Evolutionary conservation across 2,888 invertebrate genomes (phyloP).

Genomic region (Macropis europaea): DNA sequence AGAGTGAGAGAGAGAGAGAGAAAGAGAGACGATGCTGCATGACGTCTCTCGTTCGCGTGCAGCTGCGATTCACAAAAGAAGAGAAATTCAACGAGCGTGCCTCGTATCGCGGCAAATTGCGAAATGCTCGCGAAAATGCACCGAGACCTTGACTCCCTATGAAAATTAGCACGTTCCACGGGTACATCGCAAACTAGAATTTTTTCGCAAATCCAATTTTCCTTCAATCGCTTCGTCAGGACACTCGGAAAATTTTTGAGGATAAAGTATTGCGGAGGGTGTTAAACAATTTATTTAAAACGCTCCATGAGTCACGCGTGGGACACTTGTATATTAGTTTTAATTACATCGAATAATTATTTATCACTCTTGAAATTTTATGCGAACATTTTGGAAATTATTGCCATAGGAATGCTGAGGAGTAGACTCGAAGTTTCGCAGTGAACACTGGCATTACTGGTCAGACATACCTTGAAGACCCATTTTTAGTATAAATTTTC

Average conservation of each 20-base stretch:
- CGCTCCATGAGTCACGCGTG: no score
- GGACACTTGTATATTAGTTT: no score
- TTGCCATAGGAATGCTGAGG: no score
- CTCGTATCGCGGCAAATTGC: slow-evolving; percentile 18
- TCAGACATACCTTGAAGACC: no score
- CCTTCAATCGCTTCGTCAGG: not conserved
- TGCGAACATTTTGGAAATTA: no score
- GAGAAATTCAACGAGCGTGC: slow-evolving; percentile 6
- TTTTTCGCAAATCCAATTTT: not conserved
- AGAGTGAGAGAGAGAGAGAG: slow-evolving; percentile 4
- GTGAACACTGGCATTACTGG: no score
- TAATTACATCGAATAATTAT: no score
- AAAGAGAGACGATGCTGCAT: slow-evolving; percentile 4
- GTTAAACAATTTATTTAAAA: no score
- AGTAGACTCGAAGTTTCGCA: no score
- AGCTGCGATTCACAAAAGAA: slow-evolving; percentile 16
- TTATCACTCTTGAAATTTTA: no score
- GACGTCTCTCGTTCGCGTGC: slow-evolving; percentile 30
- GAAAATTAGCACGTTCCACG: not conserved
- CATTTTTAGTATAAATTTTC: no score
- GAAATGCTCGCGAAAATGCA: slow-evolving; percentile 28
- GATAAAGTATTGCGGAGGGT: no score
- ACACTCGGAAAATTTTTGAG: not conserved
- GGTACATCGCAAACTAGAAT: not conserved
- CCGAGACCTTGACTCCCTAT: not conserved